Evolutionary conservation across 2,113 vertebrate genomes (phyloP).

Genomic region (Eidolon helvum): DNA sequence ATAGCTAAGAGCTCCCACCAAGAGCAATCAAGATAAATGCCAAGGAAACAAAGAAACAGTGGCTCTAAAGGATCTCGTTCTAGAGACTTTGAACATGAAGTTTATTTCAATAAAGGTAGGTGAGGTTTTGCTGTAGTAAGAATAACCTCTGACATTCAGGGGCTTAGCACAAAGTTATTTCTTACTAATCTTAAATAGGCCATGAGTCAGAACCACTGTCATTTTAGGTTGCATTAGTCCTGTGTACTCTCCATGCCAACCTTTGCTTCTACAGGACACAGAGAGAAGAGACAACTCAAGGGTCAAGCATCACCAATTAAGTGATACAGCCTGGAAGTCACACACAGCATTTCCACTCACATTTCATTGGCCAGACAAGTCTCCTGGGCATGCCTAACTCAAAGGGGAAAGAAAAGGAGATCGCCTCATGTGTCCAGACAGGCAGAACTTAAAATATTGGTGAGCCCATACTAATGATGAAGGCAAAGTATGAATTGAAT

Average conservation of each 20-base stretch:
- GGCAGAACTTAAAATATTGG: not conserved
- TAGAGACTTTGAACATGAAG: not conserved
- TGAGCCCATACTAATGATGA: not conserved
- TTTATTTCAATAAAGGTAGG: not conserved
- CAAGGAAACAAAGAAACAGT: slow-evolving; percentile 15
- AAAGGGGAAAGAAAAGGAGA: not conserved
- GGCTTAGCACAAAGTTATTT: not conserved
- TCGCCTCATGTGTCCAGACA: not conserved
- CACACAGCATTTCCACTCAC: not conserved
- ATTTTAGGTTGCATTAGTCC: not conserved
- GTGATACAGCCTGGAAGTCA: not conserved
- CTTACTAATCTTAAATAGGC: not conserved
- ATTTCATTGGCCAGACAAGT: not conserved
- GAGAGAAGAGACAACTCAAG: not conserved
- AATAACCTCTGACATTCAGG: not conserved
- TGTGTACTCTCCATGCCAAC: not conserved
- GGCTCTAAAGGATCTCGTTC: not conserved
- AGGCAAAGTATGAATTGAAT: not conserved
- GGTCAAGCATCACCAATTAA: not conserved
- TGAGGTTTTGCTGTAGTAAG: not conserved
- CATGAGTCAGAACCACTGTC: not conserved
- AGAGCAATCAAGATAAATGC: not conserved
- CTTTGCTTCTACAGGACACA: not conserved
- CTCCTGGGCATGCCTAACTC: not conserved
- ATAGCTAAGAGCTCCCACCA: not conserved